Base-by-base conservation (phyloP, 2,113 vertebrate species). In the Pavo muticus region DNA sequence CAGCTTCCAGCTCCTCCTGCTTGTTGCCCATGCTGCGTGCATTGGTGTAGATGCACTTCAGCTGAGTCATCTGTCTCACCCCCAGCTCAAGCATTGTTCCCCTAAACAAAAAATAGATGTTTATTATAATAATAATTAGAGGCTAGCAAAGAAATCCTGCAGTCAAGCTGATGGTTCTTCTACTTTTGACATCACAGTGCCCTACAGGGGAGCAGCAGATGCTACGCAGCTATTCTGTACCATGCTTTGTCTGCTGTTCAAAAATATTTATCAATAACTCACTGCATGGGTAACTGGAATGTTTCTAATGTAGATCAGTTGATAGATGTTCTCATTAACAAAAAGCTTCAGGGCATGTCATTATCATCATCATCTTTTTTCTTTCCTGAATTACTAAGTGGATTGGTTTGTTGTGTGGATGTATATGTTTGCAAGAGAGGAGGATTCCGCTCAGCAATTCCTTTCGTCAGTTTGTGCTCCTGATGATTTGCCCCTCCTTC, bases 321-420 rank as follows among this genome's bases (percentile, higher is more conserved):
- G 82, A 95, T 90, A 83, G 56, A 86, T 91, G 39, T 40, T 90
- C 20, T 86, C 64, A 80, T 91, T 94, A 91, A 85, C 13, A 86
- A 78, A 92, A 91, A 88, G 29, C 85, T 91, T 29, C 39, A 84
- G 91, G 93, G 50, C 20, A n/a, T 69, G 52, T 64, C 52, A 77
- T 90, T 88, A 86, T 91, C 56, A 79, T 70, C 9, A 84, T 71
- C 37, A 7, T 79, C 45, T 65, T 76, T 86, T 50, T 84, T 88
- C 47, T 79, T 89, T 82, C 21, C 59, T 50, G 48, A 18, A 50
- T 87, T 79, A 16, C 30, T 52, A 48, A 81, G 21, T 73, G 30
- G 0, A 0, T 69, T 69, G 35, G 11, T 59, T 84, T 93, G 20
- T 37, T 79, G 35, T 48, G 25, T n/a, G 52, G 78, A 64, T 60